A percentile compares a stretch with the other conserved stretches of the same genome.
Evolutionary conservation across 1,140 invertebrate genomes (phyloP).

Genomic region (Periplaneta americana): DNA sequence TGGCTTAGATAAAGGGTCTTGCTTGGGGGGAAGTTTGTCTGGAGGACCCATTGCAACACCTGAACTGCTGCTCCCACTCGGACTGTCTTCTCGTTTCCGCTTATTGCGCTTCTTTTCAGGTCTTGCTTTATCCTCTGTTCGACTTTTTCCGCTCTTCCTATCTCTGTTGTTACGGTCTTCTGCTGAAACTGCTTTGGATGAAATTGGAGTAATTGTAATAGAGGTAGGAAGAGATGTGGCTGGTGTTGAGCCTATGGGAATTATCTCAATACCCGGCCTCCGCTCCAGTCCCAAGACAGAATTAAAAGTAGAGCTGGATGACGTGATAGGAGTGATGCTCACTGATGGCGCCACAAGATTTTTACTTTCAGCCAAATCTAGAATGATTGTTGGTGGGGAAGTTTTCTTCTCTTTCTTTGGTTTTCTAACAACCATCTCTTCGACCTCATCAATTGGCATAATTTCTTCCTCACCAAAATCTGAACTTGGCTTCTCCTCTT

Average conservation of each 20-base stretch:
- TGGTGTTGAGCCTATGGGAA: constrained; percentile 59
- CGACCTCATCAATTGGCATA: constrained; percentile 44
- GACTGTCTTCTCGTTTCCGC: constrained; percentile 60
- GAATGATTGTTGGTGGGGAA: constrained; percentile 31
- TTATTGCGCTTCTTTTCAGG: constrained; percentile 69
- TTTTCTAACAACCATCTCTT: constrained; percentile 34
- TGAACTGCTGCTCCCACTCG: constrained; percentile 27
- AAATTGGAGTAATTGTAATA: constrained; percentile 75
- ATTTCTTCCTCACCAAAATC: constrained; percentile 53
- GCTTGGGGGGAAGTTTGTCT: constrained; percentile 67
- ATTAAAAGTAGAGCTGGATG: constrained; percentile 48
- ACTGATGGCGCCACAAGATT: constrained; percentile 60
- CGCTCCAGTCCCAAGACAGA: constrained; percentile 58
- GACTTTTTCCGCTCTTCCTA: constrained; percentile 54
- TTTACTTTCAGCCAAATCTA: constrained; percentile 34
- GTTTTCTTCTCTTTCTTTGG: constrained; percentile 37
- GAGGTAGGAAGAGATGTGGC: constrained; percentile 62
- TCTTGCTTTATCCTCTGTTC: constrained; percentile 50
- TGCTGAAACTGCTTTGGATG: constrained; percentile 49
- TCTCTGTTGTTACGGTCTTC: constrained; percentile 37
- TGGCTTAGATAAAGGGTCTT: constrained; percentile 65
- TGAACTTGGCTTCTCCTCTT: constrained; percentile 22
- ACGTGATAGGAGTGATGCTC: constrained; percentile 70
- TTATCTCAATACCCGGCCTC: constrained; percentile 73
- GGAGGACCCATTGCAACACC: constrained; percentile 66